Evolutionary conservation across 1,140 invertebrate genomes (phyloP), one percentile per base, ranked within the genome.

Genomic region (Leptoteleia sp.): DNA sequence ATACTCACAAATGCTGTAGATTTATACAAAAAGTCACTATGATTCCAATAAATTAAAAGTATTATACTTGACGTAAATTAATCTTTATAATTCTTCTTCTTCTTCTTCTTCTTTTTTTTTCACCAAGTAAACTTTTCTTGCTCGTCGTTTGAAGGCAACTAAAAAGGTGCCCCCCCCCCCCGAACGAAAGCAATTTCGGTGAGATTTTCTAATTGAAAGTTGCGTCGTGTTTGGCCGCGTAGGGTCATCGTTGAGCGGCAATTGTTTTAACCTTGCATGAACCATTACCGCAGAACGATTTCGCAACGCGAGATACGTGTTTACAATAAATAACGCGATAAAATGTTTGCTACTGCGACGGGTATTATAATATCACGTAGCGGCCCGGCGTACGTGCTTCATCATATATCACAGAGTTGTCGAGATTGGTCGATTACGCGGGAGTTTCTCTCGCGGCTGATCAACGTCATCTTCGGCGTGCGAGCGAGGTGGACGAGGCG

Each of bases 251-350:
- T 33, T 13, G 1, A 29, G 27, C 48, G 4, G 12, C 25, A 45
- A 62, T 35, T 29, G 48, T 54, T 67, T 38, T 54, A 67, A 55
- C 38, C 50, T 54, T 37, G 62, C 33, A 12, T 37, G 6, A 19
- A 25, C 4, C 42, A 50, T 47, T 45, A 54, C 8, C 31, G 12
- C 6, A 9, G 9, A 13, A 13, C 8, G 19, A n/a, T 70, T 70
- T 61, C 55, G 45, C 40, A 71, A 71, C 17, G 13, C 19, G 0
- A 9, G 25, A 25, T 70, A 61, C 67, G 67, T 71, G 67, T 71
- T 71, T 52, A 72, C 45, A 72, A 72, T 72, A 72, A 72, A 72
- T 72, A 72, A 61, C n/a, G 47, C 55, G 68, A 72, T 72, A 71
- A 72, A 54, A 40, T 25, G 57, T 19, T 17, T 4, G 68, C 68